phyloP scores from a whole-genome alignment of 1,140 invertebrate species.

The Ericerus pela region DNA sequence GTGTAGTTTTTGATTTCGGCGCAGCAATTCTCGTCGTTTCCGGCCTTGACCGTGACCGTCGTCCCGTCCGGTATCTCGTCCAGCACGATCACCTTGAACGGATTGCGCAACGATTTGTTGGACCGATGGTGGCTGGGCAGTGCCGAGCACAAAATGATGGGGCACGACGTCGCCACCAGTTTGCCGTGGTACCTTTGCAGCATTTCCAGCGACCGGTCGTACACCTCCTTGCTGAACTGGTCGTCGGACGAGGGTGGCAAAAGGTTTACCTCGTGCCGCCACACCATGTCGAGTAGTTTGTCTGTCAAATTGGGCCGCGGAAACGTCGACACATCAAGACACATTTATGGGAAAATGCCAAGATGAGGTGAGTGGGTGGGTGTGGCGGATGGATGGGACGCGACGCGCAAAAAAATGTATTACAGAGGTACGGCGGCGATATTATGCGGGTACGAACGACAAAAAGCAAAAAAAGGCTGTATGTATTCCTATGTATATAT shows the following conservation, averaged over 20 bases:
- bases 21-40: conserved; percentile 95
- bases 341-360: no score
- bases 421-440: no score
- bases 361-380: no score
- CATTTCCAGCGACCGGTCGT: conserved; percentile 40
- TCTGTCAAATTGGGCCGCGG: no score
- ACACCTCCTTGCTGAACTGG: conserved; percentile 1
- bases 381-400: no score
- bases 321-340: no score
- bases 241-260: conserved; percentile 5
- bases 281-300: conserved; percentile 7
- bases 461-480: no score
- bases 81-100: conserved; percentile 83
- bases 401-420: no score
- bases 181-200: conserved; percentile 82
- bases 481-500: no score
- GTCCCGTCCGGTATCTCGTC: conserved; percentile 90
- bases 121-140: conserved; percentile 88
- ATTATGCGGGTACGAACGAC: no score
- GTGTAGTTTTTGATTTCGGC: conserved; percentile 85
- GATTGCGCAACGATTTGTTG: conserved; percentile 91
- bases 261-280: neutral
- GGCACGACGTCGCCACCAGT: conserved; percentile 80
- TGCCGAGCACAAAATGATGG: conserved; percentile 83
- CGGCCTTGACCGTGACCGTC: conserved; percentile 79